Percentiles rank a stretch among this genome's conserved stretches.
These are phyloP conservation scores for Antitype chi DNA, from an alignment of 2,888 invertebrate genomes.

Conservation along the genomic window DNA sequence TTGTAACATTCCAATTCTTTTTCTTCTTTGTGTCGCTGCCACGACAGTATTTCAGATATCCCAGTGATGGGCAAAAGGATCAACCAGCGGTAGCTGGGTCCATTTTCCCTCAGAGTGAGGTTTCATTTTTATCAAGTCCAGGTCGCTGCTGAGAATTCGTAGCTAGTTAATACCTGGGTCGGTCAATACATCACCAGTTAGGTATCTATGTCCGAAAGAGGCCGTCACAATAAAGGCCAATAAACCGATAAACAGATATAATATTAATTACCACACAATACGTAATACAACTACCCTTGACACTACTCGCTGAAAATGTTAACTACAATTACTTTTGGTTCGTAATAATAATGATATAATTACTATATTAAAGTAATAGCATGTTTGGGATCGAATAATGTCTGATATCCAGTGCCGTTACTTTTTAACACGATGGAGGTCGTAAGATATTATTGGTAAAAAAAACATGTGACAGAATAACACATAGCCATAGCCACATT, in stretches of 20 bases:
- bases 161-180: not conserved
- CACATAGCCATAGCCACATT: no score
- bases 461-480: no score
- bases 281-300: constrained; percentile 40
- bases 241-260: constrained; percentile 8
- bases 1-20: not conserved
- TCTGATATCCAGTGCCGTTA: constrained; percentile 10
- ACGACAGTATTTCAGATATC: not conserved
- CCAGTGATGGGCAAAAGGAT: not conserved
- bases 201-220: not conserved
- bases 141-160: not conserved
- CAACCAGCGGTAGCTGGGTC: no score
- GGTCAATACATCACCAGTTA: not conserved
- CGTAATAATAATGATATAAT: constrained; percentile 28
- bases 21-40: not conserved
- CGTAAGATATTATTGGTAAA: no score
- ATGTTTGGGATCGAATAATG: not conserved
- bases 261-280: constrained; percentile 39
- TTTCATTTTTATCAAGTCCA: not conserved
- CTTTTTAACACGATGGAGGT: not conserved
- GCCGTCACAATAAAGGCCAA: constrained; percentile 15
- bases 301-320: constrained; percentile 44
- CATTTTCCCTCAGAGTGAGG: not conserved
- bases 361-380: constrained; percentile 33
- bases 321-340: constrained; percentile 54